Evolutionary conservation across 1,140 invertebrate genomes (phyloP), one percentile per base, ranked within the genome.

Genomic region (Drosophila takahashii): DNA sequence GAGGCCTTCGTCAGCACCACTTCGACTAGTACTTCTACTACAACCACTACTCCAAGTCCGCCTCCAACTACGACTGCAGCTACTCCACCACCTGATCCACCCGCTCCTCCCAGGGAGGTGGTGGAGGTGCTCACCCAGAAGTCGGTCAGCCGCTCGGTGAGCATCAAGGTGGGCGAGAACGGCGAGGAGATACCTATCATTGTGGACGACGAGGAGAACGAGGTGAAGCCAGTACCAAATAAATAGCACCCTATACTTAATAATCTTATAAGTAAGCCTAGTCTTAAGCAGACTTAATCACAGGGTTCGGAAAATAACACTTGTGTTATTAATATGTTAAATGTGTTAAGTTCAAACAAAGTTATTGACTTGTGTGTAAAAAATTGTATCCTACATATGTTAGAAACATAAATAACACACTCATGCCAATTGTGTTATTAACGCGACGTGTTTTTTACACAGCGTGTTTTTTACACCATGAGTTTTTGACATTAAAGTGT

Each of bases 121-220:
- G 53, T 84, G 27, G 90, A 92, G 45, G 81, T 92, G 53, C 79
- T 91, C 7, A 92, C 90, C 39, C 90, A 92, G 26, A 92, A 92
- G 44, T 92, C 90, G 6, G 90, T 92, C 2, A 91, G 90, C 44
- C 90, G 84, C 39, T 91, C 90, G 9, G 90, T 91, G 3, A 92
- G 90, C 73, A 90, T 91, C 15, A 92, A 92, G 57, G 79, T 92
- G 47, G 90, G 90, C 29, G 70, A 80, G 26, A 89, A 91, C 32
- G 90, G 90, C 18, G 81, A 91, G 54, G 90, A 92, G 62, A 90
- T 92, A 65, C 90, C 90, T 36, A 74, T 92, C 2, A 75, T 91
- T 32, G 57, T 90, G 27, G 90, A 91, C 34, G 84, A 91, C 22
- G 71, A 73, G 5, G 81, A 86, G 66, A 91, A 92, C 36, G 90